Conservation (phyloP, 2,888 invertebrate species). For the Archips xylosteana region DNA sequence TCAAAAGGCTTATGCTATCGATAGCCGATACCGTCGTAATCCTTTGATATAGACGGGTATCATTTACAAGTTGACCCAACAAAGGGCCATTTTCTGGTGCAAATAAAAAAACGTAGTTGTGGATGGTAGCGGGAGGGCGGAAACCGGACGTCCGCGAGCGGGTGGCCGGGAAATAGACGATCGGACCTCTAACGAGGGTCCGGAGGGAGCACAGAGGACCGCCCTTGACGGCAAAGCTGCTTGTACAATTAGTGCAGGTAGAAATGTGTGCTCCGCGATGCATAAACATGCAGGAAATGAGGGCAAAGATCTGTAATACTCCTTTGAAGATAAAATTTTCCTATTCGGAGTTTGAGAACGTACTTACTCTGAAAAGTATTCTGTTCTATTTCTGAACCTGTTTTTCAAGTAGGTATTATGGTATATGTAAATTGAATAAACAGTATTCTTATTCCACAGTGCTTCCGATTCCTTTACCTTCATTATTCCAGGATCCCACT, state of each 20-base stretch:
- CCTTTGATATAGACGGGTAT: conserved; percentile 33
- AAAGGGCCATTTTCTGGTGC: conserved; percentile 42
- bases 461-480: background rate
- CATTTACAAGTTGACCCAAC: conserved; percentile 37
- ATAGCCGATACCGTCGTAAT: conserved; percentile 29
- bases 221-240: conserved; percentile 34
- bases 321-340: conserved; percentile 7
- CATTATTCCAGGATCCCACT: conserved; percentile 12
- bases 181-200: conserved; percentile 67
- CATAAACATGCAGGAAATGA: conserved; percentile 35
- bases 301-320: conserved; percentile 20
- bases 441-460: background rate
- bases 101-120: conserved; percentile 63
- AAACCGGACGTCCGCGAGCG: conserved; percentile 64
- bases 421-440: background rate
- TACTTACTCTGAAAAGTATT: background rate
- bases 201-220: conserved; percentile 46
- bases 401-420: background rate
- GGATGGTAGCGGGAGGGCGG: conserved; percentile 55
- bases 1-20: conserved; percentile 34
- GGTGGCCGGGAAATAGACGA: conserved; percentile 65
- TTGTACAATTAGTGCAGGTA: conserved; percentile 41
- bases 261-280: conserved; percentile 32
- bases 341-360: background rate
- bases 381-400: background rate